Percentiles rank a stretch among this genome's conserved stretches.
phyloP scores from a whole-genome alignment of 2,113 vertebrate genomes.

The Otis tarda region DNA sequence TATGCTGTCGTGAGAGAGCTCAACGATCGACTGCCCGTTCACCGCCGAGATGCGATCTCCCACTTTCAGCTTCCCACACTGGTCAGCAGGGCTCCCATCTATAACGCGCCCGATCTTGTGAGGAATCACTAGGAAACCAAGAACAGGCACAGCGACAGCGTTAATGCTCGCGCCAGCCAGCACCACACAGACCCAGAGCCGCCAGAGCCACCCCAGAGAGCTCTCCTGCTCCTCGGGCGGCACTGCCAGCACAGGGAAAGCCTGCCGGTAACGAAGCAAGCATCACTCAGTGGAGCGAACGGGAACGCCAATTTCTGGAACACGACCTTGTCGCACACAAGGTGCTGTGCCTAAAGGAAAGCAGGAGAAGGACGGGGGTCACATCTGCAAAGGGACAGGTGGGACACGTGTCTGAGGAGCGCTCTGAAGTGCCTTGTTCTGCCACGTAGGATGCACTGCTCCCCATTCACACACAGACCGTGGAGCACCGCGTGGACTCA shows the following conservation, averaged over 20 bases:
- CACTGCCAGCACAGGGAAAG: background rate
- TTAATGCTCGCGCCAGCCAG: background rate
- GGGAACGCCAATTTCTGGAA: background rate
- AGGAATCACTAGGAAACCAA: slow-evolving; percentile 84
- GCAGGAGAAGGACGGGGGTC: background rate
- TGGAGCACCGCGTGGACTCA: background rate
- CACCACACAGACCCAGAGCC: accelerated
- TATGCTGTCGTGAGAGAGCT: slow-evolving; percentile 93
- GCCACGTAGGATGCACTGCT: background rate
- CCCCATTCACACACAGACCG: background rate
- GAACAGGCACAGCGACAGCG: background rate
- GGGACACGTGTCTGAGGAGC: accelerated
- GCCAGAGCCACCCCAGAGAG: background rate
- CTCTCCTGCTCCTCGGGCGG: accelerated
- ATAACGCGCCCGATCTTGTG: slow-evolving; percentile 98
- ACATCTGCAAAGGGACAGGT: background rate
- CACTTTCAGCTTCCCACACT: slow-evolving; percentile 89
- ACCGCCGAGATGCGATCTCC: slow-evolving; percentile 95
- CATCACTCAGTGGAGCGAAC: accelerated
- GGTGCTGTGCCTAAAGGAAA: background rate
- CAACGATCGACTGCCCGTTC: slow-evolving; percentile 90
- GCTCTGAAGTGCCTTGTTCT: background rate
- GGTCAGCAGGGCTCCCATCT: slow-evolving; percentile 93
- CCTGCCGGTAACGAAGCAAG: background rate
- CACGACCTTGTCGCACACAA: background rate